Evolutionary conservation across 2,113 vertebrate genomes (phyloP).

Genomic region (Hirundichthys speculiger): DNA sequence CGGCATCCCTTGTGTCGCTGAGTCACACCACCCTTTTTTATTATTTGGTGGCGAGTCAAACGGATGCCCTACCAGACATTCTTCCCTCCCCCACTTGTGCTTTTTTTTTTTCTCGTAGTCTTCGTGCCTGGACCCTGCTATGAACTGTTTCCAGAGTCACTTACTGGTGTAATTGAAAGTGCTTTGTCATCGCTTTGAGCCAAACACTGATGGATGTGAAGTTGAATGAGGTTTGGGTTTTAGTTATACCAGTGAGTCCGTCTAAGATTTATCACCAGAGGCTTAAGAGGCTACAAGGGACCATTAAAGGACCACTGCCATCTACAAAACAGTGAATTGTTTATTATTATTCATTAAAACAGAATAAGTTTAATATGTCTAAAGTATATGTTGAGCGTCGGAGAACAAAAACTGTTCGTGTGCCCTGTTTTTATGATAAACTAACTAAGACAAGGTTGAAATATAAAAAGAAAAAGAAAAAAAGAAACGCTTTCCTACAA

Average conservation of each 20-base stretch:
- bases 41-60: constrained; percentile 78
- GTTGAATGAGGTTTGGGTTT: constrained; percentile 92
- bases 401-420: constrained; percentile 28
- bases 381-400: constrained; percentile 24
- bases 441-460: not conserved
- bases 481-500: no score
- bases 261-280: constrained; percentile 88
- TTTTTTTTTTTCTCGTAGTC: constrained; percentile 34
- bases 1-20: constrained; percentile 73
- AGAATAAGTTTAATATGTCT: constrained; percentile 72
- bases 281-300: constrained; percentile 84
- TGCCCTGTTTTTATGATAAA: constrained; percentile 29
- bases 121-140: constrained; percentile 76
- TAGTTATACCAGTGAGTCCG: constrained; percentile 86
- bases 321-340: constrained; percentile 73
- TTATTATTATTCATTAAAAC: constrained; percentile 84
- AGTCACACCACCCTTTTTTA: constrained; percentile 76
- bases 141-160: constrained; percentile 87
- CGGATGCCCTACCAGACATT: constrained; percentile 75
- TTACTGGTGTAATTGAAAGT: constrained; percentile 87
- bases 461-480: no score
- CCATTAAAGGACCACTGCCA: constrained; percentile 82
- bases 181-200: constrained; percentile 90
- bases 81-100: constrained; percentile 52
- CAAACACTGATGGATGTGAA: constrained; percentile 91